phyloP scores from a whole-genome alignment of 2,113 vertebrate genomes.

The Pavo muticus region DNA sequence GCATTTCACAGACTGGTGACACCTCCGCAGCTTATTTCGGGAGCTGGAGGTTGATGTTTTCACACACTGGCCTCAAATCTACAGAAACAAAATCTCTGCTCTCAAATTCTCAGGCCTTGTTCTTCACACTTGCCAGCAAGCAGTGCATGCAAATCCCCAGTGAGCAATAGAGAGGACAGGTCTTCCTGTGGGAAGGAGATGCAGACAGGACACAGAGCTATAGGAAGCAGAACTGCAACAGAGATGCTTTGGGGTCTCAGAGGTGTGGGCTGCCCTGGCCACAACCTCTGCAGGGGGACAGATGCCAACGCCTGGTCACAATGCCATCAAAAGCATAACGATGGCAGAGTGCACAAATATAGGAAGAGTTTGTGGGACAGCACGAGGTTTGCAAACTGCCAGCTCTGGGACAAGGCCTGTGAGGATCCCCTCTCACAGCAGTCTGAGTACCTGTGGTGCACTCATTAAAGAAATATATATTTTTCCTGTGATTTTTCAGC shows the following conservation, averaged over 20 bases:
- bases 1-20: neutral
- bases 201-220: neutral
- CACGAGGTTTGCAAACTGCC: neutral
- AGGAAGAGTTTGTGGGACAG: neutral
- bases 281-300: neutral
- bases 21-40: neutral
- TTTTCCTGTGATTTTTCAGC: neutral
- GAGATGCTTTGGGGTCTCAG: neutral
- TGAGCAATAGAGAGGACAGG: neutral
- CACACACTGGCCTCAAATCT: neutral
- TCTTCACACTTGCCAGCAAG: neutral
- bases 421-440: fast-evolving
- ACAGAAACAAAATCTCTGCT: neutral
- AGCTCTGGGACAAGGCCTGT: neutral
- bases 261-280: neutral
- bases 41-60: neutral
- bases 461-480: neutral
- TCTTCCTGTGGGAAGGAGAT: neutral
- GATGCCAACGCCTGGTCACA: neutral
- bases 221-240: neutral
- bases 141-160: constrained; percentile 47
- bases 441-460: fast-evolving
- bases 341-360: neutral
- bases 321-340: neutral
- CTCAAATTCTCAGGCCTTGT: neutral